These are phyloP conservation scores for Erpornis zantholeuca DNA, from an alignment of 2,113 vertebrate species.

Conservation along the genomic window DNA sequence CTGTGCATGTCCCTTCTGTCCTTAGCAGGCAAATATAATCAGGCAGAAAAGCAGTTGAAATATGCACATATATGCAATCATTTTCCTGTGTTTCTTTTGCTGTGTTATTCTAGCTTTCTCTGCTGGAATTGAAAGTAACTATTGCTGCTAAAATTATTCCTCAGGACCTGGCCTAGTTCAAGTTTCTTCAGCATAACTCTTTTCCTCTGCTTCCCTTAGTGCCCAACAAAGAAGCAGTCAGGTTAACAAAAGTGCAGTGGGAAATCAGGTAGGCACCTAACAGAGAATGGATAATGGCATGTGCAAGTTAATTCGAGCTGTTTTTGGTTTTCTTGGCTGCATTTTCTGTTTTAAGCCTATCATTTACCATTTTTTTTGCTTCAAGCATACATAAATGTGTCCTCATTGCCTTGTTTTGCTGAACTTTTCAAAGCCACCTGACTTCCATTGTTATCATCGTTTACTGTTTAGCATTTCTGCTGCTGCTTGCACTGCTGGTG, in stretches of 20 bases:
- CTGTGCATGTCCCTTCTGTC: background rate
- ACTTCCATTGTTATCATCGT: background rate
- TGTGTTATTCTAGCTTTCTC: background rate
- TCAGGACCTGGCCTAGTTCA: background rate
- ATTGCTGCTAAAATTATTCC: conserved; percentile 17
- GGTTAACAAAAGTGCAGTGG: conserved; percentile 79
- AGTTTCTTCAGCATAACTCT: conserved; percentile 62
- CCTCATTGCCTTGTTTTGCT: conserved; percentile 1
- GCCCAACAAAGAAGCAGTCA: conserved; percentile 84
- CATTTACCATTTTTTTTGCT: conserved; percentile 46
- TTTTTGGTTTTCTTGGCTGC: conserved; percentile 48
- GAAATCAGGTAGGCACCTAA: conserved; percentile 85
- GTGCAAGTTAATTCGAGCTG: conserved; percentile 33
- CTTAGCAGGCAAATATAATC: background rate
- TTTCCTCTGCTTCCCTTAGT: conserved; percentile 77
- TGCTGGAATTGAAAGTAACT: background rate
- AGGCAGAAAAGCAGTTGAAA: background rate
- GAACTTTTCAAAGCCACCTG: conserved; percentile 22
- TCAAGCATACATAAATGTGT: background rate
- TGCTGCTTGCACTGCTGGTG: conserved; percentile 34
- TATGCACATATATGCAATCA: background rate
- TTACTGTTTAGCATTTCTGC: conserved; percentile 15
- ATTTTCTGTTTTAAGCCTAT: conserved; percentile 39
- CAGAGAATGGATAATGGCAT: conserved; percentile 56
- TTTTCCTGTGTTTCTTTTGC: conserved; percentile 17